These are phyloP conservation scores for Escarpia spicata DNA, from an alignment of 2,888 invertebrate species.

Conservation along the genomic window DNA sequence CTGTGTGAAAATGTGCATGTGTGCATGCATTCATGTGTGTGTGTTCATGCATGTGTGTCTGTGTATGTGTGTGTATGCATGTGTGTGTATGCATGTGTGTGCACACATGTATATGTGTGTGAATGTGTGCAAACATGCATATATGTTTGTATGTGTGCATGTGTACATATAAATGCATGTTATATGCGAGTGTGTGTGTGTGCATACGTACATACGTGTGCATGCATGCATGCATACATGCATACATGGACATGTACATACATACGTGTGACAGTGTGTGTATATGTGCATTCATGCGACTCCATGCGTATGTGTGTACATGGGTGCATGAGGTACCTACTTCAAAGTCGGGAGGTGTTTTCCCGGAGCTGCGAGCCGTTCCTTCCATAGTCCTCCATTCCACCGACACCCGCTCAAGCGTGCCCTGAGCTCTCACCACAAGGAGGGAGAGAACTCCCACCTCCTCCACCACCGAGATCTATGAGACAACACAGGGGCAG, in stretches of 20 bases:
- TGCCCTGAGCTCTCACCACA: conserved; percentile 61
- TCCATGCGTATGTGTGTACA: neutral
- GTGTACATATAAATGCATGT: too few species aligned
- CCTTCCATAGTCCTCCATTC: conserved; percentile 63
- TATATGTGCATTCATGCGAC: neutral
- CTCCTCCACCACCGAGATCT: conserved; percentile 58
- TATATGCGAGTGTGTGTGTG: too few species aligned
- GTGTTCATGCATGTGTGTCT: too few species aligned
- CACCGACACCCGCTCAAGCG: conserved; percentile 54
- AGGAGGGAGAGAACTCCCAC: conserved; percentile 50
- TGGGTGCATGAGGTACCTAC: conserved; percentile 40
- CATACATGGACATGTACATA: neutral
- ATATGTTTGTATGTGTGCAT: too few species aligned
- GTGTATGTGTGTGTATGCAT: too few species aligned
- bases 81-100: too few species aligned
- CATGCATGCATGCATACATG: neutral
- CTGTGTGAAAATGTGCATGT: too few species aligned
- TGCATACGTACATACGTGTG: too few species aligned
- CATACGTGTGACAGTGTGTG: neutral
- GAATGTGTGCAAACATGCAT: too few species aligned
- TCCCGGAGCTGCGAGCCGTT: conserved; percentile 58
- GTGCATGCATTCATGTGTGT: too few species aligned
- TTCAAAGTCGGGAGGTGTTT: conserved; percentile 51
- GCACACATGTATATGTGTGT: too few species aligned
- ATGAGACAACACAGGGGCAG: neutral